Base-by-base conservation (phyloP, 2,797 vertebrate species). In the Centroberyx gerrardi region DNA sequence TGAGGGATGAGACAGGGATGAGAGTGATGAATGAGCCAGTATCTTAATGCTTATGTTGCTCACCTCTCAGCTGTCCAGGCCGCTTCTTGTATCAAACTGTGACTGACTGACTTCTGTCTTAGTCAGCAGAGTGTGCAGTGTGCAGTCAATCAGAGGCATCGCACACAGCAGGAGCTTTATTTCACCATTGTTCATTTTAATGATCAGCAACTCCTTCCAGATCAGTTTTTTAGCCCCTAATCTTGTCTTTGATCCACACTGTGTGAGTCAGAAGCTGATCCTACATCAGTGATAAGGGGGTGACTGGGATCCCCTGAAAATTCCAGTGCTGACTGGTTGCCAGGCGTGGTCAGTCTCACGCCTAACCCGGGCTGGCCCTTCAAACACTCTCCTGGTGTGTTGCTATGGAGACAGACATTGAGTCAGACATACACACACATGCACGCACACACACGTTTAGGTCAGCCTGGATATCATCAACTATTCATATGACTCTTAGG, bases 391-490 rank as follows among this genome's bases (percentile, higher is more conserved):
- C 71, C 84, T 67, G 53, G 68, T 82, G 86, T 87, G 92, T 94
- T 93, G 85, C 91, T 77, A 94, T 93, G 87, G 93, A 80, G 88
- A 93, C 86, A 92, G 91, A 93, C 91, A 81, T 62, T 87, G 83
- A 92, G 82, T 88, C 87, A 84, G 69, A 82, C 49, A 74, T 31
- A 82, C 48, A 66, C n/a, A 36, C 72, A 51, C 56, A 68, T 60
- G 33, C 51, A 40, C 75, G 85, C 62, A 55, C 64, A 67, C 42
- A 75, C 62, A 52, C 44, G 74, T 68, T 42, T 74, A 68, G 74
- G 67, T 74, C 56, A 83, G 55, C 53, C 70, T 63, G 72, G 56
- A 68, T 71, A 61, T 78, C 62, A 66, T 81, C 66, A 70, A 51
- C 49, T 42, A 27, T 69, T 80, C 29, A 61, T 68, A 38, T 58